Conservation (phyloP, 2,888 invertebrate species). For the Archips xylosteana region DNA sequence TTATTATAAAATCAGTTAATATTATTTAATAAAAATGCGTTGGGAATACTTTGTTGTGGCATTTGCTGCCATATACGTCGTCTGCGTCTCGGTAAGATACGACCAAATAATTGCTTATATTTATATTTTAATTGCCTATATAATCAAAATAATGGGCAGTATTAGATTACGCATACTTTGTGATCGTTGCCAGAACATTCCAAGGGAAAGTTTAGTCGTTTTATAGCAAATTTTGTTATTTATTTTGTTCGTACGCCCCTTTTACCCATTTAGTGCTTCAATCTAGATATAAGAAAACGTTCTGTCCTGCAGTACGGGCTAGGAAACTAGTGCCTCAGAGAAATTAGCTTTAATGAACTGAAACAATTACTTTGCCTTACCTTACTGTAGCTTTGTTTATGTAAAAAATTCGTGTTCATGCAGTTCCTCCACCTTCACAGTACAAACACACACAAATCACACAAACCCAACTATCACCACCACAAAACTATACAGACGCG, state of each 20-base stretch:
- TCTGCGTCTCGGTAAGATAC: slow-evolving; percentile 1
- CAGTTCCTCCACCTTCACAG: too few relatives aligned
- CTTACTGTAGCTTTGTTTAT: too few relatives aligned
- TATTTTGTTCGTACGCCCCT: neutral
- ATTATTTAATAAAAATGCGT: neutral
- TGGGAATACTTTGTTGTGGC: slow-evolving; percentile 2
- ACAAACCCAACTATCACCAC: too few relatives aligned
- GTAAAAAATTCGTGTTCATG: too few relatives aligned
- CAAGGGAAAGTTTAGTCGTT: neutral
- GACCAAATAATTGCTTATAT: neutral
- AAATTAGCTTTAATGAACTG: too few relatives aligned
- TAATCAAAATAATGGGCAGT: neutral
- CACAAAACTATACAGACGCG: too few relatives aligned
- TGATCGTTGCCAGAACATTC: neutral
- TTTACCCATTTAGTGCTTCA: neutral
- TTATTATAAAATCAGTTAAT: slow-evolving; percentile 1
- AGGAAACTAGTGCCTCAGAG: too few relatives aligned
- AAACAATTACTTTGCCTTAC: too few relatives aligned
- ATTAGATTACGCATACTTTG: neutral
- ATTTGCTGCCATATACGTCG: neutral
- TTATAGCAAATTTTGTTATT: neutral
- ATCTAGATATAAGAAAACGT: too few relatives aligned
- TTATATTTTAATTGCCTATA: neutral
- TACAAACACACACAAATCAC: too few relatives aligned
- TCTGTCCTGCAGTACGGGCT: too few relatives aligned